Evolutionary conservation across 2,888 invertebrate genomes (phyloP), one percentile per base, ranked within the genome.

Genomic region (Congeria kusceri): DNA sequence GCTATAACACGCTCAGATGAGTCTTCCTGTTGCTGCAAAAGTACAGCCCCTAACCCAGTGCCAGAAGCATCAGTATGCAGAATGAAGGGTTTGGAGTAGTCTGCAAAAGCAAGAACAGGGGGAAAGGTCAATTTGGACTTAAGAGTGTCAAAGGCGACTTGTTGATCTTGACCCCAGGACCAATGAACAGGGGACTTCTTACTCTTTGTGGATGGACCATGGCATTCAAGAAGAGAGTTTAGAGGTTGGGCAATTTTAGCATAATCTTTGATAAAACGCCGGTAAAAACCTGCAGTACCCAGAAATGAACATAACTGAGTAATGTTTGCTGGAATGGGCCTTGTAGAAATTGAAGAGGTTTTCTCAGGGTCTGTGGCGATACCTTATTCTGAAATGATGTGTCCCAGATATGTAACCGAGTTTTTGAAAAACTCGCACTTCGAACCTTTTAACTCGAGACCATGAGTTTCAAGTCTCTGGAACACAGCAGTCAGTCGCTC

Each of bases 1-100:
- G 75, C 78, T 29, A 79, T 53, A 18, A 73, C 61, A 3, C 53
- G 3, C n/a, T 70, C 32, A 7, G 11, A 32, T 27, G 32, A 49
- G 32, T 68, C 66, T 49, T 73, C 20, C 49, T 66, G 59, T 27
- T 73, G 11, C 28, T 66, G 64, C 9, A 53, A 53, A n/a, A 70
- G 25, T 27, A 64, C 58, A 20, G 49, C 23, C 9, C 49, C 66
- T n/a, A 73, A 25, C 7, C 61, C 66, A 18, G 11, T 5, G 11
- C 9, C 7, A 47, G 23, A 20, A n/a, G 66, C 61, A 69, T 82
- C 79, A 39, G 59, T 64, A 18, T 70, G 56, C 1, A 79, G 18
- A 1, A 46, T 59, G 32, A 79, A 83, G 9, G 73, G 79, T 27
- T 66, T 32, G 18, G 29, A 32, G 32, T 49, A 81, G 46, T 84